Evolutionary conservation across 2,113 vertebrate species (phyloP), one percentile per base, ranked within the genome.

Genomic region (Indicator indicator): DNA sequence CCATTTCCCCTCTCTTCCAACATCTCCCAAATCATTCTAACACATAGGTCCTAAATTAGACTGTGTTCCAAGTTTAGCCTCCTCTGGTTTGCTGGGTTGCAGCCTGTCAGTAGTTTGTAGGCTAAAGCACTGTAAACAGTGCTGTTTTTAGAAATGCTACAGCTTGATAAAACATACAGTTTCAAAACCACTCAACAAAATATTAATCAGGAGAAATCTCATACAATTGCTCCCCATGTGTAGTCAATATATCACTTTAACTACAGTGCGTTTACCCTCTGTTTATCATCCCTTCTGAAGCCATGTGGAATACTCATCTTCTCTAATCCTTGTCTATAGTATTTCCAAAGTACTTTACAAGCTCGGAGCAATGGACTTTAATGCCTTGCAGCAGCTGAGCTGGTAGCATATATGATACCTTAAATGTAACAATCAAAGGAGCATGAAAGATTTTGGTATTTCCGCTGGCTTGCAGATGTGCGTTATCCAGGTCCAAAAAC

Each of bases 401-500:
- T 98, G 97, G 98, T 99, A 98, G 99, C 98, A 97, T 98, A 99
- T 98, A 99, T 98, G 98, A 99, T 99, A 99, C 98, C 98, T 99
- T 98, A 98, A 99, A 99, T 99, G 99, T 99, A 99, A 99, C 99
- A 99, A 99, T 99, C 99, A 99, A 99, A 99, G 98, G 98, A 98
- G 95, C 97, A 98, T 96, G 98, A 97, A 97, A 98, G 98, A 98
- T 98, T 98, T 98, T 97, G 98, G 98, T 98, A 99, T 99, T 99
- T 99, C 99, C 98, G 97, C 97, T 97, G 98, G 97, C 95, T 98
- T 97, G 97, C 99, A 99, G 98, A 99, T 99, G 99, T 99, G 98
- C 97, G 58, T 90, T 88, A 96, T 98, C 94, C 96, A 93, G 81
- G 94, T 98, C 98, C 98, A 98, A 98, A 97, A 98, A 95, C 97